Percentiles rank a stretch among this genome's conserved stretches.
These are phyloP conservation scores for Uropetala carovei DNA, from an alignment of 2,888 invertebrate genomes.

Conservation along the genomic window DNA sequence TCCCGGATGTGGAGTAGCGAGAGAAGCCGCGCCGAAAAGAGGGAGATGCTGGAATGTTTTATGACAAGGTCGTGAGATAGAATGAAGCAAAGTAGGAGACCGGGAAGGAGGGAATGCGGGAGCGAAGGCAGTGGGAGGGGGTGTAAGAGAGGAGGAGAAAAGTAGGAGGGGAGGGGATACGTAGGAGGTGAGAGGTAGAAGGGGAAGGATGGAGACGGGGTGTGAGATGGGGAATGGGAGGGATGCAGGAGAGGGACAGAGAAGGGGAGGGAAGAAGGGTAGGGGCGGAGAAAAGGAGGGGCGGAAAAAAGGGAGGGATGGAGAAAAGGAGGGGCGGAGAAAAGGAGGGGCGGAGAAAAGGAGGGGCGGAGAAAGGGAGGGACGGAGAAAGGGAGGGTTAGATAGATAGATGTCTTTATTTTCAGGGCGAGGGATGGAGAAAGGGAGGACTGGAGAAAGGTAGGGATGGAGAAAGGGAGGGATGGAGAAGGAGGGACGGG, in stretches of 20 bases:
- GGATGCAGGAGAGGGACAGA: neutral
- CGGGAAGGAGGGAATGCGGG: neutral
- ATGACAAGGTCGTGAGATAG: neutral
- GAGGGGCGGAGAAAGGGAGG: too few relatives aligned
- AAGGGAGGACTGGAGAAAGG: too few relatives aligned
- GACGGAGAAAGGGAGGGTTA: too few relatives aligned
- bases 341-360: neutral
- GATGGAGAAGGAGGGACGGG: neutral
- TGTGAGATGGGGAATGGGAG: too few relatives aligned
- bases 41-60: constrained; percentile 41
- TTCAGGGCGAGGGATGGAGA: too few relatives aligned
- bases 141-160: neutral
- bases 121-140: neutral
- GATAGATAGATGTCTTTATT: too few relatives aligned
- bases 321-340: neutral
- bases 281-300: neutral
- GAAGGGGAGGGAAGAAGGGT: neutral
- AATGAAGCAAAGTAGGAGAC: neutral
- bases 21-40: neutral
- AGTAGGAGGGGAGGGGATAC: neutral
- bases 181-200: too few relatives aligned
- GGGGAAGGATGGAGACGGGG: too few relatives aligned
- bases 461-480: too few relatives aligned
- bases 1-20: neutral
- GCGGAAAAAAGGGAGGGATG: neutral